Percentiles rank a stretch among this genome's conserved stretches.
Evolutionary conservation across 2,888 invertebrate genomes (phyloP).

Genomic region (Neria commutata): DNA sequence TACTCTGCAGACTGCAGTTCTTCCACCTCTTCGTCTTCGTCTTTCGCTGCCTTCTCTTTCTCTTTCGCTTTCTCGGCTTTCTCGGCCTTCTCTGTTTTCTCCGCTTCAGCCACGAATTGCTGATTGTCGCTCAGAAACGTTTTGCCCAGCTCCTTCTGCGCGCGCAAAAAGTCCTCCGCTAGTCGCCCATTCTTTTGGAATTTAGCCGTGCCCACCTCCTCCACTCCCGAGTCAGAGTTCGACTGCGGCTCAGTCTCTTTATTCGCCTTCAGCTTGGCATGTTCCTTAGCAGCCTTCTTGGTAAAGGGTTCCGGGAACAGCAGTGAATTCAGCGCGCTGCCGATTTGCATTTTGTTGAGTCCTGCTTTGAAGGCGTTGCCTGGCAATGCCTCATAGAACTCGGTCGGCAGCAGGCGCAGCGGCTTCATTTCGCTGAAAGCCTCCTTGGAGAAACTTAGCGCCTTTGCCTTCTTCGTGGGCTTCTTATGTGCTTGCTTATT

Average conservation of each 20-base stretch:
- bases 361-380: constrained; percentile 23
- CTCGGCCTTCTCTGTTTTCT: constrained; percentile 12
- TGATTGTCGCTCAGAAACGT: constrained; percentile 38
- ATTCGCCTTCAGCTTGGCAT: constrained; percentile 13
- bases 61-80: constrained; percentile 16
- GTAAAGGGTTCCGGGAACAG: constrained; percentile 46
- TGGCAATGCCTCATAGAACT: constrained; percentile 51
- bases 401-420: constrained; percentile 43
- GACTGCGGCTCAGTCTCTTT: constrained; percentile 7
- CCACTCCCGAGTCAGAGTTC: constrained; percentile 26
- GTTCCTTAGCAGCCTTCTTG: constrained; percentile 31
- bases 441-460: constrained; percentile 9
- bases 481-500: constrained; percentile 32
- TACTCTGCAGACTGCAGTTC: constrained; percentile 1
- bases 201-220: constrained; percentile 21
- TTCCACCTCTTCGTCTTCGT: background rate
- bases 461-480: constrained; percentile 28
- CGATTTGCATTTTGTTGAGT: constrained; percentile 33
- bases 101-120: constrained; percentile 6
- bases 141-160: constrained; percentile 43
- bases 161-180: constrained; percentile 41
- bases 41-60: constrained; percentile 11
- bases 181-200: constrained; percentile 25
- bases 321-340: constrained; percentile 43
- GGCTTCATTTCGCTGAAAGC: constrained; percentile 32